Percentiles rank a stretch among this genome's conserved stretches.
These are phyloP conservation scores for Halcyon chelicuti DNA, from an alignment of 2,797 vertebrate species.

Conservation along the genomic window DNA sequence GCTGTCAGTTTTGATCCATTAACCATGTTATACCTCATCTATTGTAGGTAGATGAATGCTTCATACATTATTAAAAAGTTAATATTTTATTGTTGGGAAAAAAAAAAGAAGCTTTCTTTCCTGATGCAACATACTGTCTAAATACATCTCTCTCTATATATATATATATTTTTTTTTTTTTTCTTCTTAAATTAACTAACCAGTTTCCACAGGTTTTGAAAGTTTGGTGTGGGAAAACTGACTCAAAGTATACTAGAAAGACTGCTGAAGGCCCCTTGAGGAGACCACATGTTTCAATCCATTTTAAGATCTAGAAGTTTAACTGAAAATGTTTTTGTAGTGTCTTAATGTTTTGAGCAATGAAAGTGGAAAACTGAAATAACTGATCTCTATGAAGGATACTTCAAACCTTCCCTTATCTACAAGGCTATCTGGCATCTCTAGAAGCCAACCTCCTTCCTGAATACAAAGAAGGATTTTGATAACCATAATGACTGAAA, in stretches of 20 bases:
- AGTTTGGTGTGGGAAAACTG: neutral
- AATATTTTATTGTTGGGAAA: neutral
- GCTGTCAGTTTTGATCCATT: conserved; percentile 7
- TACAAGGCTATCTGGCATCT: too few relatives aligned
- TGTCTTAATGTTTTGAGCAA: neutral
- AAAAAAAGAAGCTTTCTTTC: too few relatives aligned
- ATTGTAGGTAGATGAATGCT: neutral
- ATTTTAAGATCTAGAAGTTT: neutral
- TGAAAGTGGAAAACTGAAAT: neutral
- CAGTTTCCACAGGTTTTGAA: neutral
- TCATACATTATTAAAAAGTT: neutral
- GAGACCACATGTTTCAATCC: fast-evolving
- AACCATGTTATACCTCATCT: neutral
- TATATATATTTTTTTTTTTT: too few relatives aligned
- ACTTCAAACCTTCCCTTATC: neutral
- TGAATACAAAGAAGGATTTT: neutral
- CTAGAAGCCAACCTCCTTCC: neutral
- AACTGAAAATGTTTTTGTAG: neutral
- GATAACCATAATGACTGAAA: neutral
- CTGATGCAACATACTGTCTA: neutral
- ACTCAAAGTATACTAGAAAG: neutral
- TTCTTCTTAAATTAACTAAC: neutral
- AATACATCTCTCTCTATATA: neutral
- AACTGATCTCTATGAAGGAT: neutral
- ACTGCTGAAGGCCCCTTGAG: neutral